Evolutionary conservation across 1,140 invertebrate species (phyloP).

Genomic region (Batillaria attramentaria): DNA sequence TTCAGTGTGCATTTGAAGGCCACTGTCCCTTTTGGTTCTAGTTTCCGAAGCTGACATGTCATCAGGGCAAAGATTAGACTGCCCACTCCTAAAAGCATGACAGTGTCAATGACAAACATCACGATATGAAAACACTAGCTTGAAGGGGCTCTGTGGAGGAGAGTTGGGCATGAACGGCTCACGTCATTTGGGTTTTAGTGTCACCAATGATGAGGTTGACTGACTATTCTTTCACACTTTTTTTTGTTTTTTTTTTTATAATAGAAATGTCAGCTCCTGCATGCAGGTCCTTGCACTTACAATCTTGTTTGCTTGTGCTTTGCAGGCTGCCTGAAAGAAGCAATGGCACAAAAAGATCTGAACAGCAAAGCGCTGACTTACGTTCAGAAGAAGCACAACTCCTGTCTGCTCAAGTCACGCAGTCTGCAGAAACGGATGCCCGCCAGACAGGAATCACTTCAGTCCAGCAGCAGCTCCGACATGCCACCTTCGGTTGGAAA

Average conservation of each 20-base stretch:
- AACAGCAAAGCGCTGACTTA: slow-evolving; percentile 90
- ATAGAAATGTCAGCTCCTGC: not conserved
- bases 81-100: too few relatives aligned
- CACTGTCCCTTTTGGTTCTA: too few relatives aligned
- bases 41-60: too few relatives aligned
- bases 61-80: too few relatives aligned
- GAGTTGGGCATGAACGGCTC: too few relatives aligned
- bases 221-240: not conserved
- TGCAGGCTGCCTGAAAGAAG: slow-evolving; percentile 76
- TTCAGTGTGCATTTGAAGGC: not conserved
- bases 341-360: slow-evolving; percentile 94
- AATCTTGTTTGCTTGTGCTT: slow-evolving; percentile 75
- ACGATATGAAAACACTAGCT: too few relatives aligned
- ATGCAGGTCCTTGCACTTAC: too few relatives aligned
- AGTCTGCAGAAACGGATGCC: slow-evolving; percentile 79
- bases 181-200: too few relatives aligned
- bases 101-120: too few relatives aligned
- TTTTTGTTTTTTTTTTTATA: not conserved
- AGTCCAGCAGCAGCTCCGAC: not conserved
- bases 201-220: too few relatives aligned
- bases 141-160: too few relatives aligned
- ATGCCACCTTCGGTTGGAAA: slow-evolving; percentile 28
- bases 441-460: not conserved
- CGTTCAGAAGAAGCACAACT: slow-evolving; percentile 94
- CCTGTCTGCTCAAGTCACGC: slow-evolving; percentile 90